phyloP scores from a whole-genome alignment of 2,113 vertebrate genomes.

The Morone chrysops region DNA sequence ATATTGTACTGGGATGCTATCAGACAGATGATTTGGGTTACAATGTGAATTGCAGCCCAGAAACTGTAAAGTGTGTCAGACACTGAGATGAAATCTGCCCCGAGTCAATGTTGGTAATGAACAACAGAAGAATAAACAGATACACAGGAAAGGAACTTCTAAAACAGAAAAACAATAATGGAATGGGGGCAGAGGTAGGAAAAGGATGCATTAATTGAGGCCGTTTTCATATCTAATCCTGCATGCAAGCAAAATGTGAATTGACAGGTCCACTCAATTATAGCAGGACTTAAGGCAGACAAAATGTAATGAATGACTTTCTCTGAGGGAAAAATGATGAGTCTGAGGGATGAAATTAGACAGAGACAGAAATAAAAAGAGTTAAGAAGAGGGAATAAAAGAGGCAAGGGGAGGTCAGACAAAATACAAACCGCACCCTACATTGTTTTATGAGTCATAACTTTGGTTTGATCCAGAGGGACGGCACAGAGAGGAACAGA shows the following conservation, averaged over 20 bases:
- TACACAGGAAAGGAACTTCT: not conserved
- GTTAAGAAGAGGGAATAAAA: slow-evolving; percentile 3
- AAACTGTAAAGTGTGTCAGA: slow-evolving; percentile 2
- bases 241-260: slow-evolving; percentile 7
- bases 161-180: not conserved
- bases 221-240: not conserved
- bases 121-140: not conserved
- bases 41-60: slow-evolving; percentile 7
- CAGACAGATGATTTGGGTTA: slow-evolving; percentile 10
- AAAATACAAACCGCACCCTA: slow-evolving; percentile 2
- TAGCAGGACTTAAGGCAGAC: not conserved
- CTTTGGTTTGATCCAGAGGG: slow-evolving; percentile 32
- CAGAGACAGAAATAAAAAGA: slow-evolving; percentile 1
- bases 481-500: not conserved
- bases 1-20: slow-evolving; percentile 31
- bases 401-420: slow-evolving; percentile 23
- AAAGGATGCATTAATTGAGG: not conserved
- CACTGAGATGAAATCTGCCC: not conserved
- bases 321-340: not conserved
- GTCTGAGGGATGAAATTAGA: slow-evolving; percentile 5
- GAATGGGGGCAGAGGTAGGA: not conserved
- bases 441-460: slow-evolving; percentile 42
- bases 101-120: slow-evolving; percentile 4
- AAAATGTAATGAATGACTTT: slow-evolving; percentile 5
- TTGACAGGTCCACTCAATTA: slow-evolving; percentile 6